Evolutionary conservation across 1,140 invertebrate species (phyloP).

Genomic region (Cyclina sinensis): DNA sequence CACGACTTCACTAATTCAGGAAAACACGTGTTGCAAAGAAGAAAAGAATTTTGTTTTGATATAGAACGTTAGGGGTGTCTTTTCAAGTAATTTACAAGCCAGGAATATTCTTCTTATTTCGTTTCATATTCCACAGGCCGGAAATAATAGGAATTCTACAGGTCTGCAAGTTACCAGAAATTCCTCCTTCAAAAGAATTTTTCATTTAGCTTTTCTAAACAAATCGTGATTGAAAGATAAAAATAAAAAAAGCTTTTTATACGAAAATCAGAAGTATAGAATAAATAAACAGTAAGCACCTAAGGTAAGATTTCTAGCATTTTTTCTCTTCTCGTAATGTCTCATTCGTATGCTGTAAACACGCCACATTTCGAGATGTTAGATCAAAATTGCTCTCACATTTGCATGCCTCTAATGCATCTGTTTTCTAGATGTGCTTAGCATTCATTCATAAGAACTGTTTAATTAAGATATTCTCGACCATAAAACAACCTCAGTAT

Average conservation of each 20-base stretch:
- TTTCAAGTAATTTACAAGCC: background rate
- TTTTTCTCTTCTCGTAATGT: constrained; percentile 21
- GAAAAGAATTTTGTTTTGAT: constrained; percentile 3
- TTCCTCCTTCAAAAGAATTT: background rate
- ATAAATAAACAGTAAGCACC: constrained; percentile 6
- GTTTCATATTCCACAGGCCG: background rate
- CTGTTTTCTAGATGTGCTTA: background rate
- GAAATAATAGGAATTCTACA: constrained; percentile 10
- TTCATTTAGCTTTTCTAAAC: constrained; percentile 1
- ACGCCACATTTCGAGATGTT: constrained; percentile 7
- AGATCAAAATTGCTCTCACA: background rate
- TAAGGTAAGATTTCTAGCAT: constrained; percentile 12
- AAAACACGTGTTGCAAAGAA: no score
- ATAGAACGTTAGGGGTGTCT: background rate
- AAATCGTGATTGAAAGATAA: constrained; percentile 1
- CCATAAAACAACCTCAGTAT: no score
- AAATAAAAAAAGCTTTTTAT: constrained; percentile 22
- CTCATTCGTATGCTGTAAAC: background rate
- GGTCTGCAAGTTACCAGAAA: background rate
- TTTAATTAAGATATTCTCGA: background rate
- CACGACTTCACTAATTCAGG: no score
- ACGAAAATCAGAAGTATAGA: constrained; percentile 19
- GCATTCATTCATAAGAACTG: background rate
- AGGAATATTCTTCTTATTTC: background rate
- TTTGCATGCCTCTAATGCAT: background rate